Base-by-base conservation (phyloP, 2,888 invertebrate genomes). In the Caenorhabditis sp. region DNA sequence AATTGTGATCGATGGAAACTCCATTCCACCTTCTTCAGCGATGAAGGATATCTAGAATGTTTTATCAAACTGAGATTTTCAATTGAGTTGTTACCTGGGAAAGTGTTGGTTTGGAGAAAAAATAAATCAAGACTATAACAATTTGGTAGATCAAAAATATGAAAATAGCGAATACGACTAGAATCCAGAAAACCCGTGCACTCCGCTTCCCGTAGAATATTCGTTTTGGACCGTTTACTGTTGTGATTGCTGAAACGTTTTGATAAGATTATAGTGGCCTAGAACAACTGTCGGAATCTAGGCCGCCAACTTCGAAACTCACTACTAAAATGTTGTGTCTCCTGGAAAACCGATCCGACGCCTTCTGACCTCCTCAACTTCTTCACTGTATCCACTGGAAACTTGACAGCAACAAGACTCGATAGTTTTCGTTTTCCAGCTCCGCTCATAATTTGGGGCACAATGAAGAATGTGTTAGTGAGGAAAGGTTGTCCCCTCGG, bases 291-390 rank as follows among this genome's bases (percentile, higher is more conserved):
- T 31, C 31, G 31, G 31, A 31, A 6, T 31, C 31, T 31, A 31
- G 7, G 31, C 31, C 31, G 7, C 31, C 16, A 1, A 14, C 26
- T 8, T n/a, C n/a, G 1, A 16, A 38, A 74, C 69, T 76, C 47
- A 90, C 90, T 88, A 58, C 89, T 89, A 72, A 90, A 90, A 73
- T 89, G 90, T 44, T 90, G 82, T 6, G 90, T 90, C 70, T 90
- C 90, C 12, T 87, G 58, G 16, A 77, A 81, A 26, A 90, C 72
- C 35, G 90, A 90, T 35, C 84, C 84, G 16, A 89, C 85, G 0
- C 88, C 85, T 31, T 86, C 82, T 8, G 88, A 88, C 19, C 80
- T 73, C 35, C 77, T 81, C 58, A 90, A 80, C 41, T 80, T 84
- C 63, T 70, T 77, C 19, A 77, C 44, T 0, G 61, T 31, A 10